phyloP scores from a whole-genome alignment of 2,797 vertebrate species.

The Euphonia xanthogaster region DNA sequence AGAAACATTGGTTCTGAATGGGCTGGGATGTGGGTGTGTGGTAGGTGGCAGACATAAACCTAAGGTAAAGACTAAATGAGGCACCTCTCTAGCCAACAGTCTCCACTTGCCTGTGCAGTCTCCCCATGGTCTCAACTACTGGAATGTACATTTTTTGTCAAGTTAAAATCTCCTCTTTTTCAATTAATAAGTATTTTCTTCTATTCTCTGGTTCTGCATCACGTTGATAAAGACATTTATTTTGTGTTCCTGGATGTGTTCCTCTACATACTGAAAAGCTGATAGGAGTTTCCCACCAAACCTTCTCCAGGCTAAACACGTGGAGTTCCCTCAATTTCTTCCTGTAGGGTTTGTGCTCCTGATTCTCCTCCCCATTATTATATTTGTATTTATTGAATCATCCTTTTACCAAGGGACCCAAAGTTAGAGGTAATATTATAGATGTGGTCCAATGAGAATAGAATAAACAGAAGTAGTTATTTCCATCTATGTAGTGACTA shows the following conservation, averaged over 20 bases:
- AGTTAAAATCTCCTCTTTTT: neutral
- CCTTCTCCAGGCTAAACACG: neutral
- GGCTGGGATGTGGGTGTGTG: neutral
- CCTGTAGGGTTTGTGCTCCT: neutral
- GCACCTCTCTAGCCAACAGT: neutral
- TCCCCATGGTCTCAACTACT: neutral
- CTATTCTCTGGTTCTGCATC: neutral
- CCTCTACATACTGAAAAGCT: neutral
- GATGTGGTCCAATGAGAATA: neutral
- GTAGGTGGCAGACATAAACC: neutral
- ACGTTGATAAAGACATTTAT: neutral
- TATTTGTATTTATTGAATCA: neutral
- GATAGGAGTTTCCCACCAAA: neutral
- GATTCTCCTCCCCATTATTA: neutral
- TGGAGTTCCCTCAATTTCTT: neutral
- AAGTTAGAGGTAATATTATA: neutral
- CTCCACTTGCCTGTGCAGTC: neutral
- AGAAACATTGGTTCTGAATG: neutral
- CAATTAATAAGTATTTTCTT: neutral
- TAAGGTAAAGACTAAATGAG: neutral
- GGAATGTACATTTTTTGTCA: neutral
- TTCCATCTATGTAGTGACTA: neutral
- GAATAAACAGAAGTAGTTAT: neutral
- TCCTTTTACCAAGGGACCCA: neutral
- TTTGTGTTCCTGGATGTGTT: neutral